Percentiles rank a stretch among this genome's conserved stretches.
phyloP scores from a whole-genome alignment of 2,113 vertebrate genomes.

The Lathamus discolor region DNA sequence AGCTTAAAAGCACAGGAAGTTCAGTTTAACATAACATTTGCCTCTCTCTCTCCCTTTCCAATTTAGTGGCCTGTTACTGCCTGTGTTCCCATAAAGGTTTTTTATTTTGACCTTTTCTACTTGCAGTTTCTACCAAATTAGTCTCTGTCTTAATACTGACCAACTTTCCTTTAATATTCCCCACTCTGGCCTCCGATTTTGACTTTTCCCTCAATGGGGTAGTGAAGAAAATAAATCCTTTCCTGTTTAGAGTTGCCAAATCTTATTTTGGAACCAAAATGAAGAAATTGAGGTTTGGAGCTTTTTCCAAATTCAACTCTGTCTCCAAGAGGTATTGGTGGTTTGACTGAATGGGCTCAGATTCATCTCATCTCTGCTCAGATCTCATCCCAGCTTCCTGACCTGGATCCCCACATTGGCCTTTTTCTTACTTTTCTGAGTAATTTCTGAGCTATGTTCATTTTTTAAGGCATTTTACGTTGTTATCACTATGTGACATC shows the following conservation, averaged over 20 bases:
- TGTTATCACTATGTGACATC: not conserved
- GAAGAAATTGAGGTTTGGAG: not conserved
- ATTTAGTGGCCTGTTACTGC: conserved; percentile 45
- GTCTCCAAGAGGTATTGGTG: not conserved
- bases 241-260: not conserved
- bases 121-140: not conserved
- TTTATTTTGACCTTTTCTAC: not conserved
- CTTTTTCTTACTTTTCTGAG: not conserved
- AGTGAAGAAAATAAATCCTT: conserved; percentile 27
- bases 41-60: not conserved
- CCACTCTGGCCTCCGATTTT: not conserved
- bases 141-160: not conserved
- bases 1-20: conserved; percentile 65
- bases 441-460: not conserved
- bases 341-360: not conserved
- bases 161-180: not conserved
- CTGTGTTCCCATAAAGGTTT: not conserved
- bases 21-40: conserved; percentile 50
- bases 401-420: not conserved
- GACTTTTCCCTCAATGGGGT: not conserved
- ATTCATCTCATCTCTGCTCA: not conserved
- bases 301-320: not conserved
- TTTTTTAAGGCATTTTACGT: not conserved
- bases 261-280: not conserved
- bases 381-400: not conserved